These are phyloP conservation scores for Syritta pipiens DNA, from an alignment of 2,888 invertebrate species.

Conservation along the genomic window DNA sequence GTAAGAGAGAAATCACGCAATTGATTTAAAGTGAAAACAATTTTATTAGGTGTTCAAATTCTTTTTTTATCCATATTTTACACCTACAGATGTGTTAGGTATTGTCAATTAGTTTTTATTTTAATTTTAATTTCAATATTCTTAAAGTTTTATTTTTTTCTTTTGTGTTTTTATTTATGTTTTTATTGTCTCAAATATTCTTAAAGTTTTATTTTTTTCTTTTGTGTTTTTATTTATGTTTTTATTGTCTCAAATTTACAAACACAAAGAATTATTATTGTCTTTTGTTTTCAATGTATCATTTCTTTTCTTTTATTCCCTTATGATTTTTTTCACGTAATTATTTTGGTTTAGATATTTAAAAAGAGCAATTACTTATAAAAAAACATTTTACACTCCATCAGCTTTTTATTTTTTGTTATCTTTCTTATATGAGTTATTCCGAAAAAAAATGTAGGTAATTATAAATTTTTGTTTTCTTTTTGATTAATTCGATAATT, in stretches of 20 bases:
- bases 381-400: slow-evolving; percentile 42
- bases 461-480: slow-evolving; percentile 14
- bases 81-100: slow-evolving; percentile 66
- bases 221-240: not conserved
- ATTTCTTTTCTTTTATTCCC: slow-evolving; percentile 2
- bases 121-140: slow-evolving; percentile 40
- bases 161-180: not conserved
- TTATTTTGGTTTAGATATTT: slow-evolving; percentile 36
- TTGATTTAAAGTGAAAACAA: slow-evolving; percentile 67
- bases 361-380: slow-evolving; percentile 65
- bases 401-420: slow-evolving; percentile 6
- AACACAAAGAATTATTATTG: slow-evolving; percentile 45
- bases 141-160: not conserved
- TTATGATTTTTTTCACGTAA: slow-evolving; percentile 5
- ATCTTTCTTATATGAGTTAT: slow-evolving; percentile 29
- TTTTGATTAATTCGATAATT: slow-evolving; percentile 28
- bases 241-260: slow-evolving; percentile 65
- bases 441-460: slow-evolving; percentile 29
- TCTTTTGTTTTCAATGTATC: slow-evolving; percentile 18
- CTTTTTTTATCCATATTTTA: slow-evolving; percentile 49
- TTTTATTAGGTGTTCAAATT: slow-evolving; percentile 66
- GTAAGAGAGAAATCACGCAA: not conserved
- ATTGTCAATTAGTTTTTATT: slow-evolving; percentile 56
- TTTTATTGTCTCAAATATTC: slow-evolving; percentile 55
- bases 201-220: not conserved